Conservation (phyloP, 2,113 vertebrate species). For the Takifugu bimaculatus region DNA sequence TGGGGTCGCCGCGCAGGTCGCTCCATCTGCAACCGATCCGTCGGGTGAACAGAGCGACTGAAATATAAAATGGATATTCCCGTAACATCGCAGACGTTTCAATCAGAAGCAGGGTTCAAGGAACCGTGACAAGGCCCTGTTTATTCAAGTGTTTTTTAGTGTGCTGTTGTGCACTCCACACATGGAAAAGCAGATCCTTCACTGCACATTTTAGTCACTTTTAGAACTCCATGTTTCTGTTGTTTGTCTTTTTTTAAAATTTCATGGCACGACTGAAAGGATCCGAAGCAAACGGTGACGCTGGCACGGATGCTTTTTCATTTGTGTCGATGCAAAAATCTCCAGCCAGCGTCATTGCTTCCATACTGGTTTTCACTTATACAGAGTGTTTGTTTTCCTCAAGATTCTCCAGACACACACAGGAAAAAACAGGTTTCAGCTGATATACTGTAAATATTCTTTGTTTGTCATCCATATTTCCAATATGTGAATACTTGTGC, state of each 20-base stretch:
- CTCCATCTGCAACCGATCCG: conserved; percentile 16
- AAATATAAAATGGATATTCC: conserved; percentile 34
- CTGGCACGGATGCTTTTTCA: conserved; percentile 20
- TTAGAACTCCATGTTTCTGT: conserved; percentile 37
- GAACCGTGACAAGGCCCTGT: conserved; percentile 9
- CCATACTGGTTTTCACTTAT: neutral
- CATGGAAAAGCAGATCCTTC: conserved; percentile 21
- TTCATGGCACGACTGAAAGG: conserved; percentile 50
- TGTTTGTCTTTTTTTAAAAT: conserved; percentile 56
- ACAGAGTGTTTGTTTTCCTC: too few relatives aligned
- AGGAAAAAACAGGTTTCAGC: too few relatives aligned
- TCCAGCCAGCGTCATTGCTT: conserved; percentile 20
- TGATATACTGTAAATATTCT: conserved; percentile 9
- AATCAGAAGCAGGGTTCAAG: conserved; percentile 4
- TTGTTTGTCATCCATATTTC: conserved; percentile 13
- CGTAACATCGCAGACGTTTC: conserved; percentile 7
- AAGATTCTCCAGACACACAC: too few relatives aligned
- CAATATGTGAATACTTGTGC: too few relatives aligned
- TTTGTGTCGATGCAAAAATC: conserved; percentile 30
- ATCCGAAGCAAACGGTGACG: conserved; percentile 16
- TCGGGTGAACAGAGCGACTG: conserved; percentile 16
- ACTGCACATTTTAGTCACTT: conserved; percentile 30
- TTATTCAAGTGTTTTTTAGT: conserved; percentile 30
- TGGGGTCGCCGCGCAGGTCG: conserved; percentile 10
- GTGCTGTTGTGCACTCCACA: conserved; percentile 1